Conservation (phyloP, 2,797 vertebrate genomes). For the Sparidentex hasta region DNA sequence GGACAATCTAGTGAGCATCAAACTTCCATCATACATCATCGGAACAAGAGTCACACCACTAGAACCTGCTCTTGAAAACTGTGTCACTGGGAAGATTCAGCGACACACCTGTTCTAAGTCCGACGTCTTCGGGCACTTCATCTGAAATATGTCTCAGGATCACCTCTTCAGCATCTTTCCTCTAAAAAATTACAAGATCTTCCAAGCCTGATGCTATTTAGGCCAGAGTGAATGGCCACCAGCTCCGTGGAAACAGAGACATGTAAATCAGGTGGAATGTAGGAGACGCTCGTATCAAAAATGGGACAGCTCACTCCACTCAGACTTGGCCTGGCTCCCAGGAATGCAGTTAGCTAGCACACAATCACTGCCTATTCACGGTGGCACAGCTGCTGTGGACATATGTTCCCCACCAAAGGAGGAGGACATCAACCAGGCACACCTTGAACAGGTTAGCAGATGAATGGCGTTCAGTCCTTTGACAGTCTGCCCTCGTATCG, state of each 20-base stretch:
- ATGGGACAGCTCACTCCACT: constrained; percentile 83
- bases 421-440: constrained; percentile 84
- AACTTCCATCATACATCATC: constrained; percentile 38
- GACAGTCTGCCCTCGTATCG: constrained; percentile 79
- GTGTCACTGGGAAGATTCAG: constrained; percentile 42
- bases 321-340: constrained; percentile 85
- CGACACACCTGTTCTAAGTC: constrained; percentile 56
- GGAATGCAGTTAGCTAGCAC: constrained; percentile 82
- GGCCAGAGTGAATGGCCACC: constrained; percentile 54
- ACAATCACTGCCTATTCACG: constrained; percentile 85
- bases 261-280: constrained; percentile 80
- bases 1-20: constrained; percentile 23
- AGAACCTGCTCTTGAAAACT: constrained; percentile 36
- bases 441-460: constrained; percentile 88
- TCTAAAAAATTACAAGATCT: constrained; percentile 38
- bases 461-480: constrained; percentile 83
- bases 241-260: constrained; percentile 54
- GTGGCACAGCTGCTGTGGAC: constrained; percentile 88
- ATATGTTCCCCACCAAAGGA: constrained; percentile 87
- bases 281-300: constrained; percentile 70
- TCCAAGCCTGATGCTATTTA: constrained; percentile 51
- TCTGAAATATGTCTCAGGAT: constrained; percentile 54
- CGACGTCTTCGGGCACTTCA: constrained; percentile 20
- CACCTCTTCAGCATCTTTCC: constrained; percentile 56
- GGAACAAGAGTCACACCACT: constrained; percentile 7